Evolutionary conservation across 2,888 invertebrate genomes (phyloP).

Genomic region (Acleris cristana): DNA sequence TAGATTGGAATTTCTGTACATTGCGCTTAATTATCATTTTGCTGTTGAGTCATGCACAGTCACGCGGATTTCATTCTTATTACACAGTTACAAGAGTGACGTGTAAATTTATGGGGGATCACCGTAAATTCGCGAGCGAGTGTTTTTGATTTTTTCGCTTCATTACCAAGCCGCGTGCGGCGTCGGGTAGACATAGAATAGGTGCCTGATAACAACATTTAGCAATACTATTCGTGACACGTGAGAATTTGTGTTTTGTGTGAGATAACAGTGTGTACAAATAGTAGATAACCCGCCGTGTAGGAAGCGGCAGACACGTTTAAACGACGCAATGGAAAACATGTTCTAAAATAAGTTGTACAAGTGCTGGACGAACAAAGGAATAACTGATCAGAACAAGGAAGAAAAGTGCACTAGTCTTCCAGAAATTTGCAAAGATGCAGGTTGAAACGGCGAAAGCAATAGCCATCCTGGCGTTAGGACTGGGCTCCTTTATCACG

Average conservation of each 20-base stretch:
- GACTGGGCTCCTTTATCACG: constrained; percentile 87
- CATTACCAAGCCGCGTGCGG: constrained; percentile 24
- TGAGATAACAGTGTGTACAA: constrained; percentile 46
- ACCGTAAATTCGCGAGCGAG: constrained; percentile 7
- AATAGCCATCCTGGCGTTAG: constrained; percentile 86
- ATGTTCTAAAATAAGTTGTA: constrained; percentile 13
- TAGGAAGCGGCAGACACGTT: constrained; percentile 20
- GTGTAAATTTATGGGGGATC: neutral
- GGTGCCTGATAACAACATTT: constrained; percentile 11
- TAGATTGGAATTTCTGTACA: constrained; percentile 8
- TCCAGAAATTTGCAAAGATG: constrained; percentile 59
- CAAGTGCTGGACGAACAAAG: neutral
- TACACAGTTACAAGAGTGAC: neutral
- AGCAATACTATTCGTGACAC: constrained; percentile 22
- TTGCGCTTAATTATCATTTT: constrained; percentile 5
- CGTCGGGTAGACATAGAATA: constrained; percentile 24
- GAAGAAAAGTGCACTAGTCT: neutral
- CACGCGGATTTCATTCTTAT: constrained; percentile 21
- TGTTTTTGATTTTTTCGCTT: constrained; percentile 30
- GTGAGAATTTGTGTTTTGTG: constrained; percentile 35
- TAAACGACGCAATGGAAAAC: constrained; percentile 16
- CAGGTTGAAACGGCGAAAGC: constrained; percentile 84
- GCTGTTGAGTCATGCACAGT: neutral
- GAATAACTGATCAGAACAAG: neutral
- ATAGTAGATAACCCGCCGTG: constrained; percentile 36